Evolutionary conservation across 2,888 invertebrate species (phyloP).

Genomic region (Beris morrisii): DNA sequence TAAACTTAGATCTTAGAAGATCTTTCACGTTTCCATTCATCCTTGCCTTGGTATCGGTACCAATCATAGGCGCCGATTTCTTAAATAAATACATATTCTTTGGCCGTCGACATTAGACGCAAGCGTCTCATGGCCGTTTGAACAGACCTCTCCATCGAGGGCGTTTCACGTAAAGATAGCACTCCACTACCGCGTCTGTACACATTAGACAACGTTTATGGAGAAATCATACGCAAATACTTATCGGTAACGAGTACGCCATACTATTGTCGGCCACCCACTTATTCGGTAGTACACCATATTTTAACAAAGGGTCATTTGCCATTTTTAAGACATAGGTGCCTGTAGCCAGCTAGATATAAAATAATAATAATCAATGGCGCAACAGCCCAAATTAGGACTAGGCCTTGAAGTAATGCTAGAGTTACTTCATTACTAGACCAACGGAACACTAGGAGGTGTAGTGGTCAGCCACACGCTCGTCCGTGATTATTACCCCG

Average conservation of each 20-base stretch:
- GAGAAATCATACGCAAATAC: conserved; percentile 1
- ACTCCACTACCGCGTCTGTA: too few species aligned
- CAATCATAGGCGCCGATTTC: not conserved
- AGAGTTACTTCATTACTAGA: too few species aligned
- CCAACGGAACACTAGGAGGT: too few species aligned
- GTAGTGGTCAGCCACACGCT: too few species aligned
- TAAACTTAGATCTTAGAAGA: not conserved
- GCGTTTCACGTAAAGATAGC: not conserved
- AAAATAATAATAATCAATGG: too few species aligned
- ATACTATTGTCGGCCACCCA: not conserved
- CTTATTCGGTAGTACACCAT: conserved; percentile 30
- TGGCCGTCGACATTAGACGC: not conserved
- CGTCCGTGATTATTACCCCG: too few species aligned
- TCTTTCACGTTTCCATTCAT: not conserved
- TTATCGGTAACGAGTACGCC: not conserved
- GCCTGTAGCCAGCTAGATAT: too few species aligned
- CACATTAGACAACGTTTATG: not conserved
- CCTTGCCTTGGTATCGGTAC: not conserved
- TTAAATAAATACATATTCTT: not conserved
- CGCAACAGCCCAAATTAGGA: too few species aligned
- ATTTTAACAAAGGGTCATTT: conserved; percentile 39
- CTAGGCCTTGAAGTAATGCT: too few species aligned
- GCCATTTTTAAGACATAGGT: conserved; percentile 17
- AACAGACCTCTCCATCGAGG: not conserved
- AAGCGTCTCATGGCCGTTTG: not conserved